A percentile compares a stretch with the other conserved stretches of the same genome.
These are phyloP conservation scores for Catharus bicknelli DNA, from an alignment of 2,113 vertebrate genomes.

Conservation along the genomic window DNA sequence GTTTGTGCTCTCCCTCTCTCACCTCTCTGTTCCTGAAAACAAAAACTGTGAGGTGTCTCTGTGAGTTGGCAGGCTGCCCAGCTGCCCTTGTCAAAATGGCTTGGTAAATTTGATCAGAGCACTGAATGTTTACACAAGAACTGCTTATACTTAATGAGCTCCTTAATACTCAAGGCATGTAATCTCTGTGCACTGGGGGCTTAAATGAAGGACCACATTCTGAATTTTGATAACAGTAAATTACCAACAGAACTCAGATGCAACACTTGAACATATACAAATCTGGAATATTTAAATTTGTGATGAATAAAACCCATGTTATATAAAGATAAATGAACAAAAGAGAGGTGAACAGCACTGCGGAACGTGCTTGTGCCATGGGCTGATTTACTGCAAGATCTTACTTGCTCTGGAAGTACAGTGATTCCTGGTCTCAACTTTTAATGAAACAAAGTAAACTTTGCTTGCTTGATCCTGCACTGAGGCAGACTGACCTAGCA, in stretches of 20 bases:
- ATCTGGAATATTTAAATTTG: background rate
- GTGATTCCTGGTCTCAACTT: background rate
- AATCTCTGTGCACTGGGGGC: background rate
- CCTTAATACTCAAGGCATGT: background rate
- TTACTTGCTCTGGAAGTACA: background rate
- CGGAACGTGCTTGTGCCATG: background rate
- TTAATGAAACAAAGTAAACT: background rate
- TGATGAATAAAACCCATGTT: background rate
- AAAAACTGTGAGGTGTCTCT: background rate
- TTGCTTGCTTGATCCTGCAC: rapidly evolving
- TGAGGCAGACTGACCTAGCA: background rate
- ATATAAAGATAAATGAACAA: background rate
- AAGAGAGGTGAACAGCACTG: background rate
- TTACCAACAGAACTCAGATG: background rate
- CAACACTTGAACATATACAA: background rate
- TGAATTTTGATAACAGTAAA: background rate
- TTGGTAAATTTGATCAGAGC: slow-evolving; percentile 2
- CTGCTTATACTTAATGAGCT: background rate
- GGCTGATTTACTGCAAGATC: background rate
- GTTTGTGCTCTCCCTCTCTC: background rate
- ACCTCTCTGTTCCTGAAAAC: background rate
- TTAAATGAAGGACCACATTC: background rate
- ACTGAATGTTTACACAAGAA: background rate
- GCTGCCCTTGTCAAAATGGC: background rate
- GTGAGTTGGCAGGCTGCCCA: background rate